Percentiles rank a stretch among this genome's conserved stretches.
Evolutionary conservation across 2,113 vertebrate species (phyloP).

Genomic region (Bettongia penicillata): DNA sequence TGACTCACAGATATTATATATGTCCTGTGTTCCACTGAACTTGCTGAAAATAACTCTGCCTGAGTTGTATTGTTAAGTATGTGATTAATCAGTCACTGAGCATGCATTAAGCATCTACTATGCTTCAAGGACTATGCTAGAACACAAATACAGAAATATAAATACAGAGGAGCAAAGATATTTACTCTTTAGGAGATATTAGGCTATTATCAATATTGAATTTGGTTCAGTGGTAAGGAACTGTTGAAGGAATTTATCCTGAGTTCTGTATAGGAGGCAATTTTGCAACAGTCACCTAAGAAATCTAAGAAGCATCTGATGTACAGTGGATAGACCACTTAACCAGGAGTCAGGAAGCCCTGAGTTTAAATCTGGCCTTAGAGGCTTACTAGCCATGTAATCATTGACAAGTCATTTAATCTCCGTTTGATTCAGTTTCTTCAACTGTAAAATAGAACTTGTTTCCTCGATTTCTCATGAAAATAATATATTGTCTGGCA

Average conservation of each 20-base stretch:
- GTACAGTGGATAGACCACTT: neutral
- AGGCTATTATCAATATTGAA: neutral
- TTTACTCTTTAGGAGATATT: neutral
- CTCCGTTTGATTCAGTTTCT: neutral
- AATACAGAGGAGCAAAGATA: neutral
- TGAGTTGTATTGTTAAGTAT: neutral
- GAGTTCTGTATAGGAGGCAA: neutral
- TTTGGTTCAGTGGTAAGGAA: neutral
- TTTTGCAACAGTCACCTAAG: neutral
- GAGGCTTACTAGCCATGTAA: neutral
- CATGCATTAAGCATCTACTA: neutral
- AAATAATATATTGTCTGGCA: neutral
- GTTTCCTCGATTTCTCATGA: neutral
- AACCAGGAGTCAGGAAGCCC: neutral
- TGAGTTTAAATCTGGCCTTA: neutral
- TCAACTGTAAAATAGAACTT: neutral
- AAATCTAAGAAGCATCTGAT: neutral
- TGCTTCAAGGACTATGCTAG: neutral
- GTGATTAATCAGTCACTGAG: neutral
- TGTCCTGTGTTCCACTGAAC: neutral
- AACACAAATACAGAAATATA: neutral
- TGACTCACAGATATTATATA: neutral
- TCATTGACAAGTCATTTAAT: neutral
- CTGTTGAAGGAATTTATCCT: neutral
- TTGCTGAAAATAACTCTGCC: neutral